phyloP scores from a whole-genome alignment of 2,888 invertebrate genomes.

The Nowickia ferox region DNA sequence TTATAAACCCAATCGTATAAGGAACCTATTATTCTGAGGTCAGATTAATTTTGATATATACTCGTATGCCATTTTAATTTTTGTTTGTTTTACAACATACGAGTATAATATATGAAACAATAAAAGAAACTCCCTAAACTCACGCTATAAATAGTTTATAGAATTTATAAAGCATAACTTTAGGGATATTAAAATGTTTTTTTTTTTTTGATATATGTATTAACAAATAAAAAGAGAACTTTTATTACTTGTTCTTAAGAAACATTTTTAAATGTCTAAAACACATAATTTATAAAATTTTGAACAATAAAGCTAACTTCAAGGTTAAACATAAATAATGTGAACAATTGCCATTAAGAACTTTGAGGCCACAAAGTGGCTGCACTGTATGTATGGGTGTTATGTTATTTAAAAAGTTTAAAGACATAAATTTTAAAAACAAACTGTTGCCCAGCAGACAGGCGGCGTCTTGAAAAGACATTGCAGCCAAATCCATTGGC shows the following conservation, averaged over 20 bases:
- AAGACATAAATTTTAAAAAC: neutral
- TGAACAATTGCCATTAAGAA: neutral
- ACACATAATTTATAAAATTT: neutral
- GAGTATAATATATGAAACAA: neutral
- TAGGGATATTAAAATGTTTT: neutral
- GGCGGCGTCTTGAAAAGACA: constrained; percentile 24
- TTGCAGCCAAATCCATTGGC: neutral
- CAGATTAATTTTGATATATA: no score
- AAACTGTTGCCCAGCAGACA: constrained; percentile 38
- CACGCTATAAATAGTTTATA: neutral
- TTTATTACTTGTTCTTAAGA: neutral
- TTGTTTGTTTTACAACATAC: neutral
- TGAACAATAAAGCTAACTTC: neutral
- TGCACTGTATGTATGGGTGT: neutral
- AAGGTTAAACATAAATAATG: neutral
- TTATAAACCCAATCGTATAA: no score
- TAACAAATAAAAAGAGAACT: neutral
- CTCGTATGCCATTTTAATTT: no score
- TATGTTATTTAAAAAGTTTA: no score
- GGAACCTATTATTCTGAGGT: no score
- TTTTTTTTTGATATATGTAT: no score
- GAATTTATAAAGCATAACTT: neutral
- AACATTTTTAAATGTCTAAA: neutral
- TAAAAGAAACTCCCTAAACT: no score
- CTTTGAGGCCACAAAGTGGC: neutral